These are phyloP conservation scores for Champsocephalus esox DNA, from an alignment of 2,797 vertebrate species.

Conservation along the genomic window DNA sequence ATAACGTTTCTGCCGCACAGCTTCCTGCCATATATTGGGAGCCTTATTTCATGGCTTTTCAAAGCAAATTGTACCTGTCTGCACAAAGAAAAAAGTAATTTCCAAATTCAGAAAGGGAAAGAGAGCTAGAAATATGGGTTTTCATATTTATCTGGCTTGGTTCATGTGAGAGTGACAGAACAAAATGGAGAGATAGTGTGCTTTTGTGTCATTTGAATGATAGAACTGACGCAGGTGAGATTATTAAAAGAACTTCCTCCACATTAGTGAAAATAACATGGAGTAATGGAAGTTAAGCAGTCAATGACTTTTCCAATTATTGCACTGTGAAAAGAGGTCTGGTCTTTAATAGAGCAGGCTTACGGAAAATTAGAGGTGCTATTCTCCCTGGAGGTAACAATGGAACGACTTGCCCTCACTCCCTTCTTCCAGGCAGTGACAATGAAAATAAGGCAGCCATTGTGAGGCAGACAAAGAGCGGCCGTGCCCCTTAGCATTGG, in stretches of 20 bases:
- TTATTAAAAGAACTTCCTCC: constrained; percentile 70
- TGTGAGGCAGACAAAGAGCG: constrained; percentile 85
- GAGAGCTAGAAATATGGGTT: constrained; percentile 37
- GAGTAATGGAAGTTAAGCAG: constrained; percentile 82
- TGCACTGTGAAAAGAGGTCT: constrained; percentile 89
- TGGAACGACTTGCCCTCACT: constrained; percentile 63
- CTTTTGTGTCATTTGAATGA: constrained; percentile 64
- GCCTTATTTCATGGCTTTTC: constrained; percentile 6
- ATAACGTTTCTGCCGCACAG: constrained; percentile 9
- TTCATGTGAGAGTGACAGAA: constrained; percentile 19
- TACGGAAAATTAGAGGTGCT: constrained; percentile 90
- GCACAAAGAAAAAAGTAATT: constrained; percentile 13
- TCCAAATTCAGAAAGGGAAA: constrained; percentile 23
- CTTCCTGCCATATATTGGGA: not conserved
- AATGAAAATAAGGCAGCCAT: constrained; percentile 87
- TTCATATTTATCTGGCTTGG: constrained; percentile 33
- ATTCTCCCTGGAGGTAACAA: constrained; percentile 85
- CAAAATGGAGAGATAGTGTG: constrained; percentile 51
- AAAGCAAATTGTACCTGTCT: not conserved
- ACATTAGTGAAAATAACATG: constrained; percentile 76
- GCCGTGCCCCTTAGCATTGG: constrained; percentile 79
- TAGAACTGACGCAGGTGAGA: constrained; percentile 62
- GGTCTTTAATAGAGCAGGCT: constrained; percentile 90
- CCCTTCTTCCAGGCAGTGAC: constrained; percentile 55
- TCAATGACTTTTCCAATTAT: constrained; percentile 91